These are phyloP conservation scores for Polymixis flavicincta DNA, from an alignment of 2,888 invertebrate genomes.

Conservation along the genomic window DNA sequence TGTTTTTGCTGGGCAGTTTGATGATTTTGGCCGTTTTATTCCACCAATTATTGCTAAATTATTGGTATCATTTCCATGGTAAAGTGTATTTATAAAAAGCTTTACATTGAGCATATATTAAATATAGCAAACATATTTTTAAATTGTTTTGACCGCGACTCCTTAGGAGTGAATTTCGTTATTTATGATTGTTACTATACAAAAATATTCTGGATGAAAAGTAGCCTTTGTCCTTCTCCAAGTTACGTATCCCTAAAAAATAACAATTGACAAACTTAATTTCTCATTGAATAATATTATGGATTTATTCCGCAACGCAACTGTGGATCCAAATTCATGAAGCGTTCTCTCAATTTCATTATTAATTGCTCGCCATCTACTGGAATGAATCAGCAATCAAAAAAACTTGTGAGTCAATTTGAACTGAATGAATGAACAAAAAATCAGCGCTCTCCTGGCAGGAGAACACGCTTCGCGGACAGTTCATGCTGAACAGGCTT, in stretches of 20 bases:
- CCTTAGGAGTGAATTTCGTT: background rate
- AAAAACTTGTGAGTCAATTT: constrained; percentile 15
- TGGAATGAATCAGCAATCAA: constrained; percentile 22
- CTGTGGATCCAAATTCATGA: background rate
- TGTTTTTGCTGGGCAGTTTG: background rate
- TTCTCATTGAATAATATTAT: background rate
- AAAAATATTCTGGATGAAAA: background rate
- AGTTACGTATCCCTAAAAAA: background rate
- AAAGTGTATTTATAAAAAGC: background rate
- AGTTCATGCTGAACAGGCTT: background rate
- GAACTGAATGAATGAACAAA: background rate
- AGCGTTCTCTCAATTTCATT: background rate
- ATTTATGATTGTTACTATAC: background rate
- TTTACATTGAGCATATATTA: background rate
- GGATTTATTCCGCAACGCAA: background rate
- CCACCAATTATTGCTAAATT: background rate
- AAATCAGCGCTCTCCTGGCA: background rate
- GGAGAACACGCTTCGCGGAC: no score
- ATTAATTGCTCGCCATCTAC: constrained; percentile 1
- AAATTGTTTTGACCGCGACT: background rate
- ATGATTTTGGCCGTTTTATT: background rate
- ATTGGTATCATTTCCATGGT: no score
- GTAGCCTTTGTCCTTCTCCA: background rate
- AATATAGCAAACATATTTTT: background rate
- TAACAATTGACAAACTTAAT: background rate